Base-by-base conservation (phyloP, 2,113 vertebrate species). In the Butorides virescens region DNA sequence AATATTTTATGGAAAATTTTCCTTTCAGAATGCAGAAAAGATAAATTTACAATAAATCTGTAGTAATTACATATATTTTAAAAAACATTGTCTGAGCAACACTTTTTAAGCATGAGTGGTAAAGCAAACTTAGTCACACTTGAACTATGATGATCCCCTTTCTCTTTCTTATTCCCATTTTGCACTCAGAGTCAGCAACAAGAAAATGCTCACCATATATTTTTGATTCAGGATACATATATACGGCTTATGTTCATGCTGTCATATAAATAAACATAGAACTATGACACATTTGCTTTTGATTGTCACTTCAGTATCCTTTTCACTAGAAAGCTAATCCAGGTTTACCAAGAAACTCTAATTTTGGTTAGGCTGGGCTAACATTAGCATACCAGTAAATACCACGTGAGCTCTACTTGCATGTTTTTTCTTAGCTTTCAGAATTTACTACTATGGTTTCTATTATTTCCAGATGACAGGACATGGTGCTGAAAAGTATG, bases 391-490 rank as follows among this genome's bases (percentile, higher is more conserved):
- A 90, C 94, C 96, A 97, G 91, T 97, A 98, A 98, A 97, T 94
- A 97, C 84, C 30, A 68, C 2, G 59, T 95, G 79, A 97, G 83
- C 91, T 94, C 55, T 82, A 91, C 79, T 93, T 93, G 75, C 36
- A 63, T 79, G 49, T 29, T 81, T 90, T 97, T 97, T 97, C 85
- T 93, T 76, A 96, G 97, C 96, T 96, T 97, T 97, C 23, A 96
- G 76, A 97, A 97, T 98, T 97, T 97, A 94, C 74, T 97, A 91
- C 96, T 95, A 94, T 94, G 95, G 68, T 94, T 97, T 98, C 95
- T 98, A 99, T 99, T 98, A 98, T 98, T 98, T 98, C 98, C 98
- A 99, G 98, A 99, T 99, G 98, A 98, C 93, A 96, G 95, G 77
- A 97, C 97, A 98, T 93, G 86, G 97, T 98, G 98, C 96, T 98